Percentiles rank a stretch among this genome's conserved stretches.
These are phyloP conservation scores for Molossus molossus DNA, from an alignment of 2,797 vertebrate genomes.

Conservation along the genomic window DNA sequence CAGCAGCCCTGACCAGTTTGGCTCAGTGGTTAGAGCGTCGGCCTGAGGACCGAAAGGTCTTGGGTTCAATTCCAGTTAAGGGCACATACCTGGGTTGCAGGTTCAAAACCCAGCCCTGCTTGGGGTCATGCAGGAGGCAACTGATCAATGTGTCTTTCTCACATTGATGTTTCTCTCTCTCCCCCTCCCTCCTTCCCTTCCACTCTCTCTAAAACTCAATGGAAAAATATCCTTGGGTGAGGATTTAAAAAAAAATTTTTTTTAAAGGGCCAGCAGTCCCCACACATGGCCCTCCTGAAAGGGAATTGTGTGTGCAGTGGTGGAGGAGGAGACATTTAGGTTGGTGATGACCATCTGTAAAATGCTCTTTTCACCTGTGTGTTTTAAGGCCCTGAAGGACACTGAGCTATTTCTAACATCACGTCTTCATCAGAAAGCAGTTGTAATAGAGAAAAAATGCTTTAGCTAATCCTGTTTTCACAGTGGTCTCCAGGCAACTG, in stretches of 20 bases:
- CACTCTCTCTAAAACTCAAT: too few species aligned
- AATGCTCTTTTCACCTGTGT: background rate
- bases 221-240: too few species aligned
- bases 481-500: conserved; percentile 71
- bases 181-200: too few species aligned
- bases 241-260: too few species aligned
- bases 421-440: conserved; percentile 59
- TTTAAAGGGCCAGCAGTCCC: background rate
- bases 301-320: background rate
- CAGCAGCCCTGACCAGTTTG: background rate
- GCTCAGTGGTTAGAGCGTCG: too few species aligned
- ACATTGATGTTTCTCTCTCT: too few species aligned
- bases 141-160: too few species aligned
- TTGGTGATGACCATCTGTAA: background rate
- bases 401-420: conserved; percentile 45
- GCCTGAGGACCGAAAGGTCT: too few species aligned
- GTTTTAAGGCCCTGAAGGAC: background rate
- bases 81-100: too few species aligned
- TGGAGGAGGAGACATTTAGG: background rate
- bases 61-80: too few species aligned
- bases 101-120: too few species aligned
- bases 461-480: conserved; percentile 63
- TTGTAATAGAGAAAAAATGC: conserved; percentile 50
- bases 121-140: too few species aligned
- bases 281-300: background rate